Conservation (phyloP, 2,888 invertebrate species). For the Chironomus tentans region DNA sequence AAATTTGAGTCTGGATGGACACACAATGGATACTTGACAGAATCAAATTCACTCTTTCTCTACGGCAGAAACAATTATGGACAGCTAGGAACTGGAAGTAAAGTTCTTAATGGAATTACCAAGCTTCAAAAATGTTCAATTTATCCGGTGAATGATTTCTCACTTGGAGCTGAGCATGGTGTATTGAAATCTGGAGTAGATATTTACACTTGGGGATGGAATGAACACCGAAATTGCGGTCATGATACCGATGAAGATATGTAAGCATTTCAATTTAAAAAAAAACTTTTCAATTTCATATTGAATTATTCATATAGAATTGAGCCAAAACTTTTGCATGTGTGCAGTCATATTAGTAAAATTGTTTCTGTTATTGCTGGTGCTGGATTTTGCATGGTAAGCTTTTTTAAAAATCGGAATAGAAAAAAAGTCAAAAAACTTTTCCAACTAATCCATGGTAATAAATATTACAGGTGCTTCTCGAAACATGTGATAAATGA, state of each 20-base stretch:
- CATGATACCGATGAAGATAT: conserved; percentile 45
- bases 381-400: conserved; percentile 20
- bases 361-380: background rate
- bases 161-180: conserved; percentile 72
- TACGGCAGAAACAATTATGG: conserved; percentile 80
- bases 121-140: conserved; percentile 40
- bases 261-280: conserved; percentile 32
- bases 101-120: conserved; percentile 29
- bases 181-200: conserved; percentile 57
- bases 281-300: background rate
- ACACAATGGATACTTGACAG: conserved; percentile 57
- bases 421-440: too few species aligned
- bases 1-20: conserved; percentile 64
- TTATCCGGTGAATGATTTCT: conserved; percentile 15
- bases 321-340: background rate
- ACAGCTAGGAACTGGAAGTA: conserved; percentile 51
- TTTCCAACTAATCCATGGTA: too few species aligned
- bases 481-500: background rate
- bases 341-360: background rate
- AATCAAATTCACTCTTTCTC: conserved; percentile 52
- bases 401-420: background rate
- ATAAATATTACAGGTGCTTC: background rate
- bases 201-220: conserved; percentile 80
- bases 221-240: conserved; percentile 82
- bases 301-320: background rate